A percentile compares a stretch with the other conserved stretches of the same genome.
These are phyloP conservation scores for Egretta garzetta DNA, from an alignment of 2,113 vertebrate species.

Conservation along the genomic window DNA sequence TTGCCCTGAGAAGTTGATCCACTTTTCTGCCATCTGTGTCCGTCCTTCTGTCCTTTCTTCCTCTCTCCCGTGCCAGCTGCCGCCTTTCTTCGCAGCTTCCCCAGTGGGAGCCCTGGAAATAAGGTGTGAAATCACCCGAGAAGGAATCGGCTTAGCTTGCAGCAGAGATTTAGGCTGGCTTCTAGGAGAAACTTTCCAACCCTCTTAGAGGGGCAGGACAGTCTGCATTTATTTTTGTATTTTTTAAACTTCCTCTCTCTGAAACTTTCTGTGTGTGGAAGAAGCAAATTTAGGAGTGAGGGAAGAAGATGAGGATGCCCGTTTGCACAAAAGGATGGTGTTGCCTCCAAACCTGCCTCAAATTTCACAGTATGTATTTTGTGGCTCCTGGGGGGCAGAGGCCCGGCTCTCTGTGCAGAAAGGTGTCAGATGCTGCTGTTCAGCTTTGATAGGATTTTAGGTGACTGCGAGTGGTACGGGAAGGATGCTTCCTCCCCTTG, in stretches of 20 bases:
- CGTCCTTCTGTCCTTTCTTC: background rate
- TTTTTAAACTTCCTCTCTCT: background rate
- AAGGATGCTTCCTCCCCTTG: background rate
- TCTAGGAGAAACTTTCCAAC: background rate
- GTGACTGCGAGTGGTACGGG: background rate
- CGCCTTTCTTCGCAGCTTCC: background rate
- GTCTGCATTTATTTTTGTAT: background rate
- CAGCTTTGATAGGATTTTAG: background rate
- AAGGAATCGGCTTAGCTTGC: background rate
- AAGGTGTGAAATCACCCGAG: background rate
- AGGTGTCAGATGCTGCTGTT: background rate
- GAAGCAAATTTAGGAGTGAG: background rate
- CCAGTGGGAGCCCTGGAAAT: background rate
- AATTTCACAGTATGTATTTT: accelerated
- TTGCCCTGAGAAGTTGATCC: background rate
- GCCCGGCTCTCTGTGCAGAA: background rate
- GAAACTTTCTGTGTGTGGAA: background rate
- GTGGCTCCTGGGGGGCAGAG: background rate
- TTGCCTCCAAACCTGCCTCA: background rate
- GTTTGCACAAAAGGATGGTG: background rate
- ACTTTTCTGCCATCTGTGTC: slow-evolving; percentile 5
- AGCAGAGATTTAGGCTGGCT: background rate
- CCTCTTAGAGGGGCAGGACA: background rate
- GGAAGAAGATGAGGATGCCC: background rate
- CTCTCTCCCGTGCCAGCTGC: background rate